These are phyloP conservation scores for Hozukius guyotensis DNA, from an alignment of 2,797 vertebrate species.

Conservation along the genomic window DNA sequence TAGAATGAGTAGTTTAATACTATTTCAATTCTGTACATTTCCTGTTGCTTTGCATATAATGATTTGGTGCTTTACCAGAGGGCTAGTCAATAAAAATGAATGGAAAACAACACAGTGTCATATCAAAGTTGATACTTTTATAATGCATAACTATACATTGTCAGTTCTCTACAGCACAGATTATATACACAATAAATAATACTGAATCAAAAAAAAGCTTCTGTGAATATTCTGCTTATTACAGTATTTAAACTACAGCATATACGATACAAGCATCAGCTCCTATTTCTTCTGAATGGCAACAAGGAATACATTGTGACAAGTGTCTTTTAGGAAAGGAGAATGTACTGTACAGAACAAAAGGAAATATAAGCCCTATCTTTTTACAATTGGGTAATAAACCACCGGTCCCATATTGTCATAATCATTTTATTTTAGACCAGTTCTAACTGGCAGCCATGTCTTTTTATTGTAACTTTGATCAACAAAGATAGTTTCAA, in stretches of 20 bases:
- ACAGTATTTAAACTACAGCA: constrained; percentile 15
- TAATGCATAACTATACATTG: constrained; percentile 15
- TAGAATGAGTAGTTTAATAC: neutral
- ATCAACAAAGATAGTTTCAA: constrained; percentile 19
- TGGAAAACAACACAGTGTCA: constrained; percentile 11
- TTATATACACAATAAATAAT: constrained; percentile 30
- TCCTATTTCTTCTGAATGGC: constrained; percentile 29
- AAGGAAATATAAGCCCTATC: neutral
- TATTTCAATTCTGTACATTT: neutral
- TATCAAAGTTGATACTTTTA: constrained; percentile 45
- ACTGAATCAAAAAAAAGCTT: neutral
- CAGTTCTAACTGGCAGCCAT: neutral
- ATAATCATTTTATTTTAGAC: neutral
- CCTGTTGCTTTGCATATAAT: neutral
- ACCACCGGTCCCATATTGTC: neutral
- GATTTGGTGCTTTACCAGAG: neutral
- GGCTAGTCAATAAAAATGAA: neutral
- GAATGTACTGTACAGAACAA: neutral
- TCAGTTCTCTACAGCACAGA: constrained; percentile 20
- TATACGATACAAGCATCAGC: constrained; percentile 18
- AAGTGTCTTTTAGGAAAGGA: neutral
- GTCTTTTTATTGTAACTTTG: constrained; percentile 6
- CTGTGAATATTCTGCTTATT: neutral
- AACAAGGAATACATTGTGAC: constrained; percentile 5
- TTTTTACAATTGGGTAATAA: neutral